Base-by-base conservation (phyloP, 2,797 vertebrate genomes). In the Schizopygopsis malacanthus region DNA sequence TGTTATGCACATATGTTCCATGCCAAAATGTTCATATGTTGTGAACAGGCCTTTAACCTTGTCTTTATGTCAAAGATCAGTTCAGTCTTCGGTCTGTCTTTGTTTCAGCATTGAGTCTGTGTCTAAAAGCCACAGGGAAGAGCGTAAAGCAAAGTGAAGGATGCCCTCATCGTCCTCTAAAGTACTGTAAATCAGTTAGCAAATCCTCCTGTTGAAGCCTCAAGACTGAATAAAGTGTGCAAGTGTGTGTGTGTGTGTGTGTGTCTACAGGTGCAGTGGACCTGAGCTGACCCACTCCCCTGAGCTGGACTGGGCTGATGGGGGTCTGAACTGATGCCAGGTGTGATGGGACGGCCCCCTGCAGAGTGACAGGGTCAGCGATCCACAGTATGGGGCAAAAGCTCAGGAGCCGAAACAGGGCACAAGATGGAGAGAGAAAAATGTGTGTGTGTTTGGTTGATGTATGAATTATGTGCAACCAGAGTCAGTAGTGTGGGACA, bases 111-210 rank as follows among this genome's bases (percentile, higher is more conserved):
- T 41, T 86, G 25, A 37, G 70, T 82, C 37, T 84, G 43, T 25
- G 54, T 86, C 25, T 85, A 18, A 88, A 83, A 79, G 85, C 82
- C 75, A 87, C 70, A 84, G 67, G 59, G 72, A 83, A 59, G 70
- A 79, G 71, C 37, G 54, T 72, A 90, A 91, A 92, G 86, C 75
- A 86, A 84, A 85, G 72, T 85, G 71, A 76, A 90, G 90, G 93
- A 92, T 95, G 94, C 93, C 87, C 88, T 94, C 93, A 87, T 93
- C 93, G 85, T 86, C 88, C 88, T 90, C 85, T 86, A 90, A 89
- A 89, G 72, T 87, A 33, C 33, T 33, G 33, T 33, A 85, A 83
- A 85, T 88, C 84, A 86, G 85, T 89, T 87, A 89, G 90, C 90
- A 90, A 87, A 88, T 87, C 88, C 83, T 69, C 43, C 65, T 84